These are phyloP conservation scores for Hydrozoanthus tunicans DNA, from an alignment of 64 coral and sea anemone genomes.

Conservation along the genomic window DNA sequence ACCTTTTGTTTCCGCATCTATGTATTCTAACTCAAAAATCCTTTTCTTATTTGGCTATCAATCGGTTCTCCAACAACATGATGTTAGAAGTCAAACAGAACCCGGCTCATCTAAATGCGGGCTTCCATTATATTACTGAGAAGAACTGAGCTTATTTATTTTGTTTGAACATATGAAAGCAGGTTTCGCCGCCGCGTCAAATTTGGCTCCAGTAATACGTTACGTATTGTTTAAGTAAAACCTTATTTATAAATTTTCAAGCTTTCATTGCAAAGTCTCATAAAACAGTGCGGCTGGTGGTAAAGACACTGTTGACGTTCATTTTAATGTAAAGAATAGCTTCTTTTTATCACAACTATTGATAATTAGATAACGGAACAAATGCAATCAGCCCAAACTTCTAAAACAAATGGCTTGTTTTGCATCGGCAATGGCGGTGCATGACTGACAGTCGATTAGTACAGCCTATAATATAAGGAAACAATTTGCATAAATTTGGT, in stretches of 20 bases:
- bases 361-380: neutral
- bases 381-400: slow-evolving; percentile 23
- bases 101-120: neutral
- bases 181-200: neutral
- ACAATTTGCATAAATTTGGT: slow-evolving; percentile 4
- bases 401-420: neutral
- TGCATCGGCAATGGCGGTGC: too few relatives aligned
- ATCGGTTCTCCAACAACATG: neutral
- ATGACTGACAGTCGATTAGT: neutral
- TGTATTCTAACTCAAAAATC: neutral
- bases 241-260: slow-evolving; percentile 1
- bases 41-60: neutral
- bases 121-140: neutral
- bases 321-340: neutral
- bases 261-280: neutral
- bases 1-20: neutral
- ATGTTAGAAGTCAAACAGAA: neutral
- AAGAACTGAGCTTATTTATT: neutral
- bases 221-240: neutral
- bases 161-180: neutral
- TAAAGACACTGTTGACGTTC: neutral
- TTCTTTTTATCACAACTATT: neutral
- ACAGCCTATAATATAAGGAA: neutral
- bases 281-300: slow-evolving; percentile 7
- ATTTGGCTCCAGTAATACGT: neutral